Conservation (phyloP, 2,113 vertebrate genomes). For the Hepsetus odoe region DNA sequence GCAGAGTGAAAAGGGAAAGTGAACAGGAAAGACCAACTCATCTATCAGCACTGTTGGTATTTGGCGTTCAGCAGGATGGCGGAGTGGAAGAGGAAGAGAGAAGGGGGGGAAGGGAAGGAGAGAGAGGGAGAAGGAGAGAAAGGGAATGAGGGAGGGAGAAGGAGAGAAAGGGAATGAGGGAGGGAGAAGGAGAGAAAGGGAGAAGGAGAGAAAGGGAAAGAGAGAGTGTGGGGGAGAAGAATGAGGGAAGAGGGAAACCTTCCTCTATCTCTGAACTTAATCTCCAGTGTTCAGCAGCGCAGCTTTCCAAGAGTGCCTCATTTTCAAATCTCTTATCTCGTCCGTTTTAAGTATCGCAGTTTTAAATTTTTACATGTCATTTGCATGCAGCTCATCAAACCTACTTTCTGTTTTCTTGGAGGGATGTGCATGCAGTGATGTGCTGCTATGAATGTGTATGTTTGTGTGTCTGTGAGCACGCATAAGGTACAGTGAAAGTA, state of each 20-base stretch:
- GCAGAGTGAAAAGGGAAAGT: neutral
- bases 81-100: slow-evolving; percentile 37
- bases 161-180: slow-evolving; percentile 28
- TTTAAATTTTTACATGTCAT: slow-evolving; percentile 77
- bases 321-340: slow-evolving; percentile 78
- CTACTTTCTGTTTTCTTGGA: slow-evolving; percentile 56
- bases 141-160: slow-evolving; percentile 11
- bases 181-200: slow-evolving; percentile 16
- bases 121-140: neutral
- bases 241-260: slow-evolving; percentile 60
- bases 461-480: neutral
- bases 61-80: slow-evolving; percentile 24
- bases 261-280: slow-evolving; percentile 69
- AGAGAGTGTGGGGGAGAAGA: slow-evolving; percentile 35
- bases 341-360: slow-evolving; percentile 73
- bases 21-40: neutral
- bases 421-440: slow-evolving; percentile 22
- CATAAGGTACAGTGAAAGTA: slow-evolving; percentile 30
- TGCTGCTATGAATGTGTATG: neutral
- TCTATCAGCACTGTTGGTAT: slow-evolving; percentile 28
- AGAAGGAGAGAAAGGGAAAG: slow-evolving; percentile 40
- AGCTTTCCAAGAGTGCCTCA: slow-evolving; percentile 77
- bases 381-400: slow-evolving; percentile 76
- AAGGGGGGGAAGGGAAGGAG: no score
- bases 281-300: slow-evolving; percentile 71